These are phyloP conservation scores for Pseudochromis fuscus DNA, from an alignment of 2,797 vertebrate genomes.

Conservation along the genomic window DNA sequence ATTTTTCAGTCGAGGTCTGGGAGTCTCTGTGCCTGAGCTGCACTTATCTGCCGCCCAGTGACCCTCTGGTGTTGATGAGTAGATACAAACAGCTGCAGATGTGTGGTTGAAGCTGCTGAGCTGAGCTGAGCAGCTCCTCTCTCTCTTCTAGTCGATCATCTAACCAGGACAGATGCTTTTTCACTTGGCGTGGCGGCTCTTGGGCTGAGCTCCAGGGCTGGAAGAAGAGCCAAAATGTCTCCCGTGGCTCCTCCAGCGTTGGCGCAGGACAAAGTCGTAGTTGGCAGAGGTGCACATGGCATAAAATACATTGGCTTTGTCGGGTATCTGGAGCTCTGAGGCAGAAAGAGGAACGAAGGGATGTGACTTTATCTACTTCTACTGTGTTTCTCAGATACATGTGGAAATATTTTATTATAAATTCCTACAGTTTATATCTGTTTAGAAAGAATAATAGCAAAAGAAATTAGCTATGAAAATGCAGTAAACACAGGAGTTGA, in stretches of 20 bases:
- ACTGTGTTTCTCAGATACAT: not conserved
- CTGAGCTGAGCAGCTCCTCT: constrained; percentile 18
- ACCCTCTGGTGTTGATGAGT: not conserved
- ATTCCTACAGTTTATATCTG: not conserved
- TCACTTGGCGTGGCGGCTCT: constrained; percentile 68
- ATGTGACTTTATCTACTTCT: not conserved
- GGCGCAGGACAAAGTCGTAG: constrained; percentile 89
- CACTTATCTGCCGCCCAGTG: constrained; percentile 3
- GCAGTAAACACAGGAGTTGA: not conserved
- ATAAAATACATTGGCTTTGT: constrained; percentile 93
- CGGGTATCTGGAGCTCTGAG: constrained; percentile 90
- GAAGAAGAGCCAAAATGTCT: constrained; percentile 56
- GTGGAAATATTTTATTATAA: not conserved
- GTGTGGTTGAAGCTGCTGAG: not conserved
- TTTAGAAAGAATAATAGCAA: not conserved
- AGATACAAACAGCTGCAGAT: not conserved
- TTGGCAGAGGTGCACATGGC: constrained; percentile 90
- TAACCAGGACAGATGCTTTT: not conserved
- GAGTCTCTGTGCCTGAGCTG: not conserved
- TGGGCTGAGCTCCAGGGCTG: constrained; percentile 69
- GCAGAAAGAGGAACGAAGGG: constrained; percentile 20
- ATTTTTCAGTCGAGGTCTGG: constrained; percentile 1
- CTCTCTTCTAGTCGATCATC: not conserved
- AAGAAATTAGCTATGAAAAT: not conserved
- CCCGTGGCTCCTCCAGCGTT: constrained; percentile 75